Base-by-base conservation (phyloP, 2,113 vertebrate species). In the Equus przewalskii region DNA sequence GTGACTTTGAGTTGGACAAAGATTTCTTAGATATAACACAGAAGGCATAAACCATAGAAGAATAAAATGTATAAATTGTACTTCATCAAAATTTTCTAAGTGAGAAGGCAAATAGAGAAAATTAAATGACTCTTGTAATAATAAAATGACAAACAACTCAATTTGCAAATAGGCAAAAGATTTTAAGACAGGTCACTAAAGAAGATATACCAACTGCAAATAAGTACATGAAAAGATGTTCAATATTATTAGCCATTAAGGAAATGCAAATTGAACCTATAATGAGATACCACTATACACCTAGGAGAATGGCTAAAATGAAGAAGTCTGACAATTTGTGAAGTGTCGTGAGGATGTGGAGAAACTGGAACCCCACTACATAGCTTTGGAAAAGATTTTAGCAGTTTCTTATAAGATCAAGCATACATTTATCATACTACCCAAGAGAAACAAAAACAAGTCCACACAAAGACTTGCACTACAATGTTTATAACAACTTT, bases 201-300 rank as follows among this genome's bases (percentile, higher is more conserved):
- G 19, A 87, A 89, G n/a, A 91, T 54, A 41, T 18, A 89, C 36
- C 28, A 85, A 58, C 24, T 85, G 22, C 11, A 88, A 76, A 70
- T 81, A 91, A 94, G 46, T 70, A 72, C 12, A 41, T 81, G 18
- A 96, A 93, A 93, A 86, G 30, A 97, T 84, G 22, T 65, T 79
- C 64, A 96, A 11, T 78, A 79, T 72, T 80, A 94, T 58, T 93
- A 94, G 41, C 36, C 54, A 64, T 62, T 89, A 51, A 78, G 30
- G 41, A 97, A 95, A 84, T 79, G 18, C 46, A 97, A 89, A 89
- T 14, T 85, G 36, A 89, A 92, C 89, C 56, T 84, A 82, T 51
- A n/a, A 79, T 60, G 28, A 89, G 36, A 51, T 72, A 92, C 28
- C 24, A 81, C 46, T 15, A 88, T 8, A 92, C 7, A 84, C 11